A percentile compares a stretch with the other conserved stretches of the same genome.
These are phyloP conservation scores for Ophioninae sp. DNA, from an alignment of 2,888 invertebrate species.

Conservation along the genomic window DNA sequence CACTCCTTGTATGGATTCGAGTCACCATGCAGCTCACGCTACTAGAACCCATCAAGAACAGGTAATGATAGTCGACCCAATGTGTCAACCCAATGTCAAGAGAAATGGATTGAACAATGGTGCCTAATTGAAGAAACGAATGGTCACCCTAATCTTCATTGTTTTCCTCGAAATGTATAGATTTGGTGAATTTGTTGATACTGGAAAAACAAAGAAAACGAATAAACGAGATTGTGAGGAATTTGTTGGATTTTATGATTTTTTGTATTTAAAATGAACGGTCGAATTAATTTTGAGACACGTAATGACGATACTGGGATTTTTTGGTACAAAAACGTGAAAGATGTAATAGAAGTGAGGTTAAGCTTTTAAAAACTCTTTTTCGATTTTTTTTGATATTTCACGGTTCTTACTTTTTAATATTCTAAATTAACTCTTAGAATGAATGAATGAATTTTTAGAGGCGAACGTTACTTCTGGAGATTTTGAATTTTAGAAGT, in stretches of 20 bases:
- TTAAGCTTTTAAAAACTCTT: too few species aligned
- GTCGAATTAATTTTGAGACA: neutral
- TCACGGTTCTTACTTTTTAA: too few species aligned
- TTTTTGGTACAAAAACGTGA: too few species aligned
- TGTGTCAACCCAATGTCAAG: constrained; percentile 68
- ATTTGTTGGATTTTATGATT: neutral
- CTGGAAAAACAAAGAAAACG: neutral
- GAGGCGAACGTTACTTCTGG: too few species aligned
- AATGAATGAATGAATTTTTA: too few species aligned
- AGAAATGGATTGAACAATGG: constrained; percentile 63
- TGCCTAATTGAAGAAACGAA: constrained; percentile 25
- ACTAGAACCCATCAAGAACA: constrained; percentile 57
- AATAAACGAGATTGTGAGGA: neutral
- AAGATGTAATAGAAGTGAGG: too few species aligned
- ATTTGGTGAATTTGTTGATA: neutral
- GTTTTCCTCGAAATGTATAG: neutral
- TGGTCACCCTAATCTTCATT: neutral
- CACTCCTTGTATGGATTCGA: constrained; percentile 50
- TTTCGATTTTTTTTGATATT: too few species aligned
- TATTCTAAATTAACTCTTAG: too few species aligned
- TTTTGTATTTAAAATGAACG: neutral
- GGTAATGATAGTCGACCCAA: constrained; percentile 64
- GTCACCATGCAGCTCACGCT: constrained; percentile 42
- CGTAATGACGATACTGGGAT: neutral
- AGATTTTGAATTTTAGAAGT: too few species aligned